These are phyloP conservation scores for Ditylenchus dipsaci DNA, from an alignment of 1,140 invertebrate genomes.

Conservation along the genomic window DNA sequence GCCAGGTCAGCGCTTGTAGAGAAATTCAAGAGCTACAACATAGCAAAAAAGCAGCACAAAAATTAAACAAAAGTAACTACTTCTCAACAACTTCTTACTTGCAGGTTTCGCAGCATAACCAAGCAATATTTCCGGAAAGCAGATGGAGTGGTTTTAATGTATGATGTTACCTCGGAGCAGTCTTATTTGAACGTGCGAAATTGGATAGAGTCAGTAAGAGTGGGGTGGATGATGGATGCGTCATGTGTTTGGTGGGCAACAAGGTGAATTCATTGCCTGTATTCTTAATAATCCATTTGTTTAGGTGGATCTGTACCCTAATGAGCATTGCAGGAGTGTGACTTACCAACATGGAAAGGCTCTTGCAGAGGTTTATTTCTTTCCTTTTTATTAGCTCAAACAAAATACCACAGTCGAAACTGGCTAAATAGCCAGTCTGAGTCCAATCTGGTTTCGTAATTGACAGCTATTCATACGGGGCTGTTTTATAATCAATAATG, in stretches of 20 bases:
- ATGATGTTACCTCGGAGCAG: conserved; percentile 68
- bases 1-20: too few species aligned
- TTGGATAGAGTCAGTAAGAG: conserved; percentile 66
- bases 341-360: conserved; percentile 61
- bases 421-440: too few species aligned
- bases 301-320: conserved; percentile 59
- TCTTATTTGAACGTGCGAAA: conserved; percentile 67
- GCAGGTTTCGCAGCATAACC: conserved; percentile 68
- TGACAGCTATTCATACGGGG: too few species aligned
- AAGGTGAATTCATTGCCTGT: too few species aligned
- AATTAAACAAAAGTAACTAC: too few species aligned
- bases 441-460: too few species aligned
- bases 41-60: too few species aligned
- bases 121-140: conserved; percentile 70
- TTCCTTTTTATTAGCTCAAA: too few species aligned
- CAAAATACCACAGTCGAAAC: too few species aligned
- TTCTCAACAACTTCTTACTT: too few species aligned
- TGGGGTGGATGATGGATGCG: conserved; percentile 61
- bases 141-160: conserved; percentile 69
- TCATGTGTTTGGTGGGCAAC: conserved; percentile 61
- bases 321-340: conserved; percentile 59
- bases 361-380: conserved; percentile 61
- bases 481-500: too few species aligned
- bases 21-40: too few species aligned
- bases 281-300: conserved; percentile 7